These are phyloP conservation scores for Cotesia typhae DNA, from an alignment of 1,140 invertebrate genomes.

Conservation along the genomic window DNA sequence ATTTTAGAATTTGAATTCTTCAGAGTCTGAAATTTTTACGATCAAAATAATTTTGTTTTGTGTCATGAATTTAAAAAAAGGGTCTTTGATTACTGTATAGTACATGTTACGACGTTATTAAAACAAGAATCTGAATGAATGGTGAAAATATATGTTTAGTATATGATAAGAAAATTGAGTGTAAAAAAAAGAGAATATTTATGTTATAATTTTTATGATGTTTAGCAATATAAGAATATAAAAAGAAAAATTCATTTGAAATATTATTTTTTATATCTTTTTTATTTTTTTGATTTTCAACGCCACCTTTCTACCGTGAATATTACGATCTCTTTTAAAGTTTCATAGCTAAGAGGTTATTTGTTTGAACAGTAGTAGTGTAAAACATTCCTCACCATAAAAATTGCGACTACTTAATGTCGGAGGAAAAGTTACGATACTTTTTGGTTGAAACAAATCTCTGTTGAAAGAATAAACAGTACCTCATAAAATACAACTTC, in stretches of 20 bases:
- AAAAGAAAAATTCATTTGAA: constrained; percentile 10
- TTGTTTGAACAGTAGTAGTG: neutral
- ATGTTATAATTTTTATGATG: too few relatives aligned
- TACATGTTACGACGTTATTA: too few relatives aligned
- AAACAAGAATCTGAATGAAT: too few relatives aligned
- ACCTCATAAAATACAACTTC: constrained; percentile 50
- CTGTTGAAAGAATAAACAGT: constrained; percentile 40
- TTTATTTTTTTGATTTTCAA: constrained; percentile 31
- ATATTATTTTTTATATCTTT: neutral
- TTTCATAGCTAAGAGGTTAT: neutral
- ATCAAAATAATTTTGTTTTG: too few relatives aligned
- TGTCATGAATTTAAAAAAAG: too few relatives aligned
- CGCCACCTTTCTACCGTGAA: neutral
- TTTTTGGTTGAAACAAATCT: constrained; percentile 48
- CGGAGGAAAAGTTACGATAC: constrained; percentile 12
- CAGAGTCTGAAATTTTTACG: too few relatives aligned
- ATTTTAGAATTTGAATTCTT: too few relatives aligned
- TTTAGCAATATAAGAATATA: neutral
- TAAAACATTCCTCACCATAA: neutral
- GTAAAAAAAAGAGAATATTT: too few relatives aligned
- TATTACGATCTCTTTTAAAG: constrained; percentile 20
- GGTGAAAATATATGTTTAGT: too few relatives aligned
- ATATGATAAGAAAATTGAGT: too few relatives aligned
- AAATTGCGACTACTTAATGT: constrained; percentile 16
- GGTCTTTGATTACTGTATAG: too few relatives aligned